phyloP scores from a whole-genome alignment of 2,113 vertebrate genomes.

The Cichladusa arquata region DNA sequence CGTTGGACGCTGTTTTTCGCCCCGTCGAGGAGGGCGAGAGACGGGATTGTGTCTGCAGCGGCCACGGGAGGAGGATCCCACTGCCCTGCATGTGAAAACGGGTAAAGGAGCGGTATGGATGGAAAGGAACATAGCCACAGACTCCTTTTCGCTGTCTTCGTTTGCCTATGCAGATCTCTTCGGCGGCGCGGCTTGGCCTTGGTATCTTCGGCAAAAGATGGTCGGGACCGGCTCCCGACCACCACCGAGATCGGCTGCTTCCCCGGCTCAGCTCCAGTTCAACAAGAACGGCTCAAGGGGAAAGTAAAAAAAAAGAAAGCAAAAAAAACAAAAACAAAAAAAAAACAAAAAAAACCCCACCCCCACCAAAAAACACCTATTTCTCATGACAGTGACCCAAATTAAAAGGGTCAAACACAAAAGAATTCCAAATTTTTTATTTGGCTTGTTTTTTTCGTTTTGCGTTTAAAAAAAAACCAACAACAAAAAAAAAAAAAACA shows the following conservation, averaged over 20 bases:
- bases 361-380: not conserved
- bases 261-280: not conserved
- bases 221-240: not conserved
- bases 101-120: not conserved
- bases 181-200: not conserved
- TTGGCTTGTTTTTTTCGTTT: not conserved
- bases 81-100: not conserved
- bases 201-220: not conserved
- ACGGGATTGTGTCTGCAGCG: not conserved
- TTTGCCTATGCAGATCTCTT: not conserved
- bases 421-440: not conserved
- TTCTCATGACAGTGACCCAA: not conserved
- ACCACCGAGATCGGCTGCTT: not conserved
- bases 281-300: not conserved
- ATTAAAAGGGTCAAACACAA: not conserved
- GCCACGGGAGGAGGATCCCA: not conserved
- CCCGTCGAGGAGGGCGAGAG: not conserved
- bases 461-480: not conserved
- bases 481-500: too few species aligned
- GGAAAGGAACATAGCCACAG: not conserved
- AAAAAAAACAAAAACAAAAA: too few species aligned
- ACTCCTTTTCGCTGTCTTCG: not conserved
- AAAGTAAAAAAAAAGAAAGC: fast-evolving
- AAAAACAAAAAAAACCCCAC: fast-evolving
- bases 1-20: fast-evolving